These are phyloP conservation scores for Agrypnus murinus DNA, from an alignment of 2,888 invertebrate species.

Conservation along the genomic window DNA sequence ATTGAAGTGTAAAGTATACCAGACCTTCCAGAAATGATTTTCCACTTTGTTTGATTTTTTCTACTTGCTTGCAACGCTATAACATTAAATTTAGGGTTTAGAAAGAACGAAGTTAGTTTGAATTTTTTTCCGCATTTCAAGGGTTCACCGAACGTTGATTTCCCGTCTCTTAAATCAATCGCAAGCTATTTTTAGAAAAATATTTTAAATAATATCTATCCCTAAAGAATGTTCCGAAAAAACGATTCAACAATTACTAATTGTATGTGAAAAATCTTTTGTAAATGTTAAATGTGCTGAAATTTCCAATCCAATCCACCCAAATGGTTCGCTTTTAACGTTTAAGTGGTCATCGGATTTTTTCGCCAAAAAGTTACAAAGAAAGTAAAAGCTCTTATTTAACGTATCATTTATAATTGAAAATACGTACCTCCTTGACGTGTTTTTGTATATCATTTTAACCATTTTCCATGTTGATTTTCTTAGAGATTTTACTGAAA, in stretches of 20 bases:
- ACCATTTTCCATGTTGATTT: conserved; percentile 11
- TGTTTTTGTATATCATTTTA: background rate
- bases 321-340: conserved; percentile 23
- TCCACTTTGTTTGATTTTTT: conserved; percentile 23
- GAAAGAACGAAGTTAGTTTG: background rate
- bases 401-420: conserved; percentile 8
- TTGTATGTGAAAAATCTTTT: conserved; percentile 17
- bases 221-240: too few relatives aligned
- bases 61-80: conserved; percentile 1
- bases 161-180: too few relatives aligned
- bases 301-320: conserved; percentile 21
- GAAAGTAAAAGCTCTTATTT: background rate
- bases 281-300: conserved; percentile 18
- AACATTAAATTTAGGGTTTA: conserved; percentile 5
- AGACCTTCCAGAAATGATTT: conserved; percentile 1
- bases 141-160: conserved; percentile 10
- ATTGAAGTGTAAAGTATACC: background rate
- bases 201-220: too few relatives aligned
- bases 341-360: conserved; percentile 19
- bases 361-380: background rate
- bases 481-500: conserved; percentile 21
- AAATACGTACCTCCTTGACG: background rate
- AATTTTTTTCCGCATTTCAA: background rate
- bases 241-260: conserved; percentile 4
- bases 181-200: too few relatives aligned